These are phyloP conservation scores for Anorthoa munda DNA, from an alignment of 2,888 invertebrate species.

Conservation along the genomic window DNA sequence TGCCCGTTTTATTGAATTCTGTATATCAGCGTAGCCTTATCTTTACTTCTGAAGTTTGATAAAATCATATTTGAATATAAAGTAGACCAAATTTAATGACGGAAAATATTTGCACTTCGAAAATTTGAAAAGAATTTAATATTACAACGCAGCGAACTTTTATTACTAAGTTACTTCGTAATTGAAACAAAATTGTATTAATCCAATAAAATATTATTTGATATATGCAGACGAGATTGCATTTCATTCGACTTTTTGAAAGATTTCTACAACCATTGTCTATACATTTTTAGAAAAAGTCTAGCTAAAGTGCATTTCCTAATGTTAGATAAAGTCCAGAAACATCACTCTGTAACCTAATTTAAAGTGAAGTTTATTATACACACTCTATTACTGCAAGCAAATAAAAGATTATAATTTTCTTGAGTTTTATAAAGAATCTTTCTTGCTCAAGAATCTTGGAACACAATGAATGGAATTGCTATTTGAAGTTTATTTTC, in stretches of 20 bases:
- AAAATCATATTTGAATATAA: conserved; percentile 62
- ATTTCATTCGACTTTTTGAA: background rate
- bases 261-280: background rate
- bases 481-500: conserved; percentile 54
- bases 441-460: no score
- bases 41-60: conserved; percentile 54
- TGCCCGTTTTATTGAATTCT: conserved; percentile 41
- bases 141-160: conserved; percentile 46
- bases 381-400: conserved; percentile 9
- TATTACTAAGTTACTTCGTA: conserved; percentile 41
- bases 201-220: conserved; percentile 1
- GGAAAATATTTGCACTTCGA: conserved; percentile 41
- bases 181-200: conserved; percentile 28
- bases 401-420: conserved; percentile 34
- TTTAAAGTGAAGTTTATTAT: conserved; percentile 3
- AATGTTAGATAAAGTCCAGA: no score
- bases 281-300: no score
- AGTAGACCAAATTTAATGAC: conserved; percentile 57
- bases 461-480: no score
- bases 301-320: no score
- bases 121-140: conserved; percentile 51
- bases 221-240: background rate
- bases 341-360: background rate
- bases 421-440: conserved; percentile 44
- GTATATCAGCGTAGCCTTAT: conserved; percentile 36